phyloP scores from a whole-genome alignment of 2,888 invertebrate species.

The Toxonevra muliebris region DNA sequence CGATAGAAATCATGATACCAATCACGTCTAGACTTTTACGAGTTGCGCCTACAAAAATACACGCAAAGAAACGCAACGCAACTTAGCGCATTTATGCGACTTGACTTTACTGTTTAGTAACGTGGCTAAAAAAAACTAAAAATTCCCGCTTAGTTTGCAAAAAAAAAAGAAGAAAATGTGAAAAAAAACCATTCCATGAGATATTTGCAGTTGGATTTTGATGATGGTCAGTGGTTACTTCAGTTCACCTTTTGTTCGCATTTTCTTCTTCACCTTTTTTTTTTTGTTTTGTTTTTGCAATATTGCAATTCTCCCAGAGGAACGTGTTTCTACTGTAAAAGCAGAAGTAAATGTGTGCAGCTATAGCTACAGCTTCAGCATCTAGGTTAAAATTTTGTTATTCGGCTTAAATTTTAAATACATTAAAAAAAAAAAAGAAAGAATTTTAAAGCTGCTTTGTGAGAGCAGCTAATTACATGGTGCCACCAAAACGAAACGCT shows the following conservation, averaged over 20 bases:
- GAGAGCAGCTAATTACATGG: constrained; percentile 56
- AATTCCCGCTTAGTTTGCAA: not conserved
- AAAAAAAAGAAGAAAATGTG: constrained; percentile 11
- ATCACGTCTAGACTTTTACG: constrained; percentile 62
- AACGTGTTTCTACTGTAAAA: too few species aligned
- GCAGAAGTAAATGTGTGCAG: too few species aligned
- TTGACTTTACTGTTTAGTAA: constrained; percentile 27
- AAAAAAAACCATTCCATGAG: constrained; percentile 10
- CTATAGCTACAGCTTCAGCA: too few species aligned
- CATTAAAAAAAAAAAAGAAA: constrained; percentile 1
- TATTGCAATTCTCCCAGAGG: too few species aligned
- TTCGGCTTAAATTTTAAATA: not conserved
- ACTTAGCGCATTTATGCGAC: constrained; percentile 14
- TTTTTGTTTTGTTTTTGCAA: too few species aligned
- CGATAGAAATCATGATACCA: constrained; percentile 62
- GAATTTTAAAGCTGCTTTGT: constrained; percentile 34
- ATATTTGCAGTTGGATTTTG: constrained; percentile 29
- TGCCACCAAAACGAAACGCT: constrained; percentile 43
- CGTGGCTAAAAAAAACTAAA: constrained; percentile 26
- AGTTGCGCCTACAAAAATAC: constrained; percentile 57
- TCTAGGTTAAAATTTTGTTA: too few species aligned
- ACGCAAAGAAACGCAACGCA: constrained; percentile 9
- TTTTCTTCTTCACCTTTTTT: too few species aligned
- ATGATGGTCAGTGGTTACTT: constrained; percentile 27
- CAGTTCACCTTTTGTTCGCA: too few species aligned